Conservation (phyloP, 1,140 invertebrate species). For the Hydropsyche tenuis region DNA sequence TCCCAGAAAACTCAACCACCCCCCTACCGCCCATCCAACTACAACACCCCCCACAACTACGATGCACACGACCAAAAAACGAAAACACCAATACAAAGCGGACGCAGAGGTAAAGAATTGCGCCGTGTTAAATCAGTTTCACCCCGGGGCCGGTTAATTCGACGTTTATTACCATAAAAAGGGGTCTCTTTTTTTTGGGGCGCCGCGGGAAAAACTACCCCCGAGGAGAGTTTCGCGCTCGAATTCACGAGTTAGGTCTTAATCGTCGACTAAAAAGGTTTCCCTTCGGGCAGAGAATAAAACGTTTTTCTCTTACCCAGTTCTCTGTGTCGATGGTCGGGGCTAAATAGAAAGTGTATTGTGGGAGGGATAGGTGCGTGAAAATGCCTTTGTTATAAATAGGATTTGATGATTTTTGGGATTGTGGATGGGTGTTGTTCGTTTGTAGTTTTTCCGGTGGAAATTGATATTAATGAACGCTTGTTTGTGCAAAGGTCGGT, state of each 20-base stretch:
- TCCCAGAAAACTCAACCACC: too few species aligned
- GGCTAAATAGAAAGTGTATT: too few species aligned
- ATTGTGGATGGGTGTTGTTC: too few species aligned
- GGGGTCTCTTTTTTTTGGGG: background rate
- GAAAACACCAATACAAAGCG: background rate
- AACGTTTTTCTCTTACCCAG: slow-evolving; percentile 22
- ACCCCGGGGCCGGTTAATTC: slow-evolving; percentile 7
- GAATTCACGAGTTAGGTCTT: slow-evolving; percentile 23
- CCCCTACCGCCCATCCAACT: too few species aligned
- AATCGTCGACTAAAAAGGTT: slow-evolving; percentile 24
- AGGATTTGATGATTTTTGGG: too few species aligned
- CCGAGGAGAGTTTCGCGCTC: background rate
- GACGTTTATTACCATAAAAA: slow-evolving; percentile 29
- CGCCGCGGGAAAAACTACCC: background rate
- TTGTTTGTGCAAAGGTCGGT: too few species aligned
- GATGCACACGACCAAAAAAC: background rate
- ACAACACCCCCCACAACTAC: too few species aligned
- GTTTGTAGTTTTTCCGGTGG: too few species aligned
- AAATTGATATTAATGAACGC: too few species aligned
- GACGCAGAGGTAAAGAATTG: background rate
- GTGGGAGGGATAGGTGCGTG: too few species aligned
- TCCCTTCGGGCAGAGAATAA: slow-evolving; percentile 5
- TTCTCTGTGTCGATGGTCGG: too few species aligned
- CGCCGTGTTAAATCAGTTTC: slow-evolving; percentile 7
- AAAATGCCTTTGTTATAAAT: too few species aligned